These are phyloP conservation scores for Anas flavirostris DNA, from an alignment of 2,797 vertebrate genomes.

Conservation along the genomic window DNA sequence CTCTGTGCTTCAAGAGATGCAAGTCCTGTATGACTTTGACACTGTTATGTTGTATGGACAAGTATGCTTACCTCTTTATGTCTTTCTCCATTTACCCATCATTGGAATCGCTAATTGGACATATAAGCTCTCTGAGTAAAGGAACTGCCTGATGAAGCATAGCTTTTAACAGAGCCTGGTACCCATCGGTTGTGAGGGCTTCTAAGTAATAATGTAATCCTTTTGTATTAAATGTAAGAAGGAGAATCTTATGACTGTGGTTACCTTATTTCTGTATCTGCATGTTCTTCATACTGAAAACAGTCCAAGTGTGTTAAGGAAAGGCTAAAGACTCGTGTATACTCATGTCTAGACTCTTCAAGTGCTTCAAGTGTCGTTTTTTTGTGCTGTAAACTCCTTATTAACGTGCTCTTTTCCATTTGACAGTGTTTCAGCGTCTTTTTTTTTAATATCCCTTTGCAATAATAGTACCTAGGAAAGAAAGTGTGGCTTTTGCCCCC, in stretches of 20 bases:
- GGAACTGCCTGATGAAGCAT: background rate
- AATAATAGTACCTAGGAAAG: background rate
- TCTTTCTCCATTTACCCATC: background rate
- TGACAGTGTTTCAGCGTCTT: background rate
- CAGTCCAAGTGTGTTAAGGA: background rate
- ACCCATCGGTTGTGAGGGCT: background rate
- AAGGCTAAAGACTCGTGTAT: background rate
- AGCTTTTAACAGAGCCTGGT: fast-evolving
- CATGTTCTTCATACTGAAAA: background rate
- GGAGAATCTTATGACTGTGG: background rate
- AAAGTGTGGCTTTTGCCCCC: background rate
- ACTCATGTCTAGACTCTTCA: background rate
- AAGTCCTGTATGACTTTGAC: background rate
- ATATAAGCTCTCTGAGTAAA: background rate
- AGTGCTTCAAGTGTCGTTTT: background rate
- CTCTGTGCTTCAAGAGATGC: background rate
- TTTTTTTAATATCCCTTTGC: background rate
- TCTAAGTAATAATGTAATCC: background rate
- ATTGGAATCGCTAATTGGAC: background rate
- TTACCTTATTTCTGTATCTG: background rate
- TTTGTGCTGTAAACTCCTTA: background rate
- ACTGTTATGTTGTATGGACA: background rate
- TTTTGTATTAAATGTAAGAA: background rate
- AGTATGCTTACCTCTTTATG: background rate
- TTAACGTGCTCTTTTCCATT: background rate